These are phyloP conservation scores for Leptothorax acervorum DNA, from an alignment of 2,888 invertebrate genomes.

Conservation along the genomic window DNA sequence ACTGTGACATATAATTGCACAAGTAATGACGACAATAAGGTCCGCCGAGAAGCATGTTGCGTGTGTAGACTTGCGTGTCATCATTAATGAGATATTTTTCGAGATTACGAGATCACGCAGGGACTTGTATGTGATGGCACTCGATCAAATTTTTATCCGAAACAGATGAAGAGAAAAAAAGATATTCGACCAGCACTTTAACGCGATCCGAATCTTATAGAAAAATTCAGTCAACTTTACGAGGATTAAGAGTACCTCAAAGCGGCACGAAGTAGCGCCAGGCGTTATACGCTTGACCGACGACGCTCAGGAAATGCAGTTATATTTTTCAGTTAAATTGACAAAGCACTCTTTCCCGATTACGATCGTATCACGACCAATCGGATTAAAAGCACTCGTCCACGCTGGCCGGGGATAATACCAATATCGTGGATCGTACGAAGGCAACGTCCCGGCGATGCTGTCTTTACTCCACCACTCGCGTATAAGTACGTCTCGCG, in stretches of 20 bases:
- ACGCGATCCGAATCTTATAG: not conserved
- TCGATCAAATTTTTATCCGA: not conserved
- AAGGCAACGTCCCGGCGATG: not conserved
- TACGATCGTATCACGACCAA: constrained; percentile 28
- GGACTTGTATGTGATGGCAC: not conserved
- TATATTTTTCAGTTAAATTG: constrained; percentile 26
- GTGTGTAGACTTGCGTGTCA: constrained; percentile 10
- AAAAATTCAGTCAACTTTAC: constrained; percentile 7
- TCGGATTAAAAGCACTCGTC: constrained; percentile 36
- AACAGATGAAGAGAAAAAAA: not conserved
- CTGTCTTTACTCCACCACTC: not conserved
- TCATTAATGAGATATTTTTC: constrained; percentile 30
- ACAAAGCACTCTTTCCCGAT: constrained; percentile 17
- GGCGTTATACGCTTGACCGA: constrained; percentile 15
- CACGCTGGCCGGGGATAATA: not conserved
- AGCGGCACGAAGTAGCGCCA: not conserved
- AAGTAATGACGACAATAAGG: constrained; percentile 54
- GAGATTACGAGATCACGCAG: not conserved
- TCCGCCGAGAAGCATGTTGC: not conserved
- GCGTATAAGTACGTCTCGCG: not conserved
- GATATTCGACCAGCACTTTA: not conserved
- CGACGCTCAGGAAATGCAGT: constrained; percentile 8
- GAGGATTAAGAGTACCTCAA: not conserved
- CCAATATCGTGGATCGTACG: not conserved
- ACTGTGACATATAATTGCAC: constrained; percentile 17